phyloP scores from a whole-genome alignment of 2,888 invertebrate species.

The Bimastos eiseni region DNA sequence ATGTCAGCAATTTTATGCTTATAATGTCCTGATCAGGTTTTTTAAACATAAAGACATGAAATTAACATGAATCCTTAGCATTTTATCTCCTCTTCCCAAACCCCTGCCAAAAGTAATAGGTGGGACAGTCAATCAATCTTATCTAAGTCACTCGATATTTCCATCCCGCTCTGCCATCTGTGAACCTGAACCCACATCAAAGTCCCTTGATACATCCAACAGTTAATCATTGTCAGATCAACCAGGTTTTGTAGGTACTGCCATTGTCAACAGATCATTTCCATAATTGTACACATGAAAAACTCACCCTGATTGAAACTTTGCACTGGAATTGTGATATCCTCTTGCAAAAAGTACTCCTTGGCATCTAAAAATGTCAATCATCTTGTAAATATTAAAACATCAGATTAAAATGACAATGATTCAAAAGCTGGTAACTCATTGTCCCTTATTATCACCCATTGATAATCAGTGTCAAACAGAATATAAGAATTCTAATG shows the following conservation, averaged over 20 bases:
- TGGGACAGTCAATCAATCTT: too few relatives aligned
- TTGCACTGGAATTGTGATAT: not conserved
- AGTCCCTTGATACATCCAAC: too few relatives aligned
- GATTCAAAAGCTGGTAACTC: not conserved
- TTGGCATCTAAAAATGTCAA: not conserved
- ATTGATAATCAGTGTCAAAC: not conserved
- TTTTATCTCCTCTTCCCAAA: too few relatives aligned
- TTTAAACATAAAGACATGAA: too few relatives aligned
- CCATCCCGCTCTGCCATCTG: too few relatives aligned
- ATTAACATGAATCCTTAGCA: too few relatives aligned
- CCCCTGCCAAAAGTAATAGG: too few relatives aligned
- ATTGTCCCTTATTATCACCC: not conserved
- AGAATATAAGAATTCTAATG: not conserved
- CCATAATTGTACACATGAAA: not conserved
- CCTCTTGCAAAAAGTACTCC: not conserved
- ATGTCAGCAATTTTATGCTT: too few relatives aligned
- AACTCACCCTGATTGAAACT: not conserved
- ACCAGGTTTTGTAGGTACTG: not conserved
- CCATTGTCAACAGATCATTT: not conserved
- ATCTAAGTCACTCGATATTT: too few relatives aligned
- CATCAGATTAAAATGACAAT: not conserved
- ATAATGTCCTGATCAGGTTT: too few relatives aligned
- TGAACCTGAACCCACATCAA: too few relatives aligned
- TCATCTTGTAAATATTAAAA: not conserved
- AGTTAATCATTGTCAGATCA: too few relatives aligned